Percentiles rank a stretch among this genome's conserved stretches.
Evolutionary conservation across 2,113 vertebrate species (phyloP).

Genomic region (Tetrax tetrax): DNA sequence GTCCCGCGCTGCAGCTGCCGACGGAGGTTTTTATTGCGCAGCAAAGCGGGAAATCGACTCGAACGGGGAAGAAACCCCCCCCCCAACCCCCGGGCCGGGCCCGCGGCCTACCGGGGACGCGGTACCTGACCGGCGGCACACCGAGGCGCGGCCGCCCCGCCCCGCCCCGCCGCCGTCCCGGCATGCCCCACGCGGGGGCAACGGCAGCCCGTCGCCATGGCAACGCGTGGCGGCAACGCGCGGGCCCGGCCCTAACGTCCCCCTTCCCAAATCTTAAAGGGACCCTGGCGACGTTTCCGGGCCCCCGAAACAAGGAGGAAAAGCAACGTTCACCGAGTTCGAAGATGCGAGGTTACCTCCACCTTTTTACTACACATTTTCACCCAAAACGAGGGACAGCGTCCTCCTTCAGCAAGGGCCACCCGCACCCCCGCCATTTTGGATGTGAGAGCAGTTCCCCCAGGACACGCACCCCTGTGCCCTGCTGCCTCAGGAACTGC

Average conservation of each 20-base stretch:
- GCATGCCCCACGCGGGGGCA: neutral
- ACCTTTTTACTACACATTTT: neutral
- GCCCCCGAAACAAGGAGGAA: neutral
- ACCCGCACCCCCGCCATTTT: neutral
- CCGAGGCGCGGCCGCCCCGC: neutral
- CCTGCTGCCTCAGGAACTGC: neutral
- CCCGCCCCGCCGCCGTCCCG: neutral
- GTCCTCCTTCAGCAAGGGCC: neutral
- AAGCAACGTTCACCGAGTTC: neutral
- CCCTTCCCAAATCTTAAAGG: neutral
- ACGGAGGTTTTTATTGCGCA: neutral
- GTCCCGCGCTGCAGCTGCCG: neutral
- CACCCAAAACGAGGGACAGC: neutral
- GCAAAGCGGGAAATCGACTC: slow-evolving; percentile 25
- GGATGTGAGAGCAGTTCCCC: neutral
- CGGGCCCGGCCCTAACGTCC: fast-evolving
- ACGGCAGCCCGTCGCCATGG: slow-evolving; percentile 79
- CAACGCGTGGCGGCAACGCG: slow-evolving; percentile 74
- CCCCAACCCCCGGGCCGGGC: too few species aligned
- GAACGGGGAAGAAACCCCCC: neutral
- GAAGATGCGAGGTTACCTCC: neutral
- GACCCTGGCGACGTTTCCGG: neutral
- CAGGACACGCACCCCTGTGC: neutral
- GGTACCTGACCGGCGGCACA: neutral
- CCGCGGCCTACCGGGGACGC: neutral